A percentile compares a stretch with the other conserved stretches of the same genome.
These are phyloP conservation scores for Enteromius trimaculatus DNA, from an alignment of 2,797 vertebrate genomes.

Conservation along the genomic window DNA sequence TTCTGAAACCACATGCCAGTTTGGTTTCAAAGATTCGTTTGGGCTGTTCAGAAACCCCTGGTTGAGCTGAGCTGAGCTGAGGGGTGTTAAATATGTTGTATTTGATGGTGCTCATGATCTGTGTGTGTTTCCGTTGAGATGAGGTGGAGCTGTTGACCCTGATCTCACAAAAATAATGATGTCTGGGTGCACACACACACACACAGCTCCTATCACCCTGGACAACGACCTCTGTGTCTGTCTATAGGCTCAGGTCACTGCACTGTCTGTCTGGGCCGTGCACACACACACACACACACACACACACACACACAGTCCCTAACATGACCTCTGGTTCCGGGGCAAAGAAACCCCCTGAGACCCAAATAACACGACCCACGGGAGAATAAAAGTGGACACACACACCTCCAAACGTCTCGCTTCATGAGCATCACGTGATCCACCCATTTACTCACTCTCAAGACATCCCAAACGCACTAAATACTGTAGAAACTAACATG, in stretches of 20 bases:
- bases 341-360: neutral
- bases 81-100: no score
- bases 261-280: slow-evolving; percentile 25
- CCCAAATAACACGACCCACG: slow-evolving; percentile 26
- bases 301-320: slow-evolving; percentile 2
- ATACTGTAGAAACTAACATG: neutral
- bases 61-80: neutral
- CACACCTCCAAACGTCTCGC: neutral
- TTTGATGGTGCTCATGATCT: neutral
- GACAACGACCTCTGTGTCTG: slow-evolving; percentile 18
- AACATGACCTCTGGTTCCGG: neutral
- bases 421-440: neutral
- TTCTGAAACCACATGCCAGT: neutral
- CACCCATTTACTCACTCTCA: neutral
- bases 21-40: neutral
- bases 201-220: neutral
- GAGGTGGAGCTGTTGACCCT: slow-evolving; percentile 16
- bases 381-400: slow-evolving; percentile 39
- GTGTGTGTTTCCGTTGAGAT: neutral
- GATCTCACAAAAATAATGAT: slow-evolving; percentile 24
- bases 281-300: slow-evolving; percentile 31
- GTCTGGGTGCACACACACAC: slow-evolving; percentile 19
- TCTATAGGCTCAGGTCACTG: slow-evolving; percentile 22
- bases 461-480: neutral
- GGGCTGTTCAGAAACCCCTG: neutral